These are phyloP conservation scores for Spilogale gracilis DNA, from an alignment of 2,113 vertebrate species.

Conservation along the genomic window DNA sequence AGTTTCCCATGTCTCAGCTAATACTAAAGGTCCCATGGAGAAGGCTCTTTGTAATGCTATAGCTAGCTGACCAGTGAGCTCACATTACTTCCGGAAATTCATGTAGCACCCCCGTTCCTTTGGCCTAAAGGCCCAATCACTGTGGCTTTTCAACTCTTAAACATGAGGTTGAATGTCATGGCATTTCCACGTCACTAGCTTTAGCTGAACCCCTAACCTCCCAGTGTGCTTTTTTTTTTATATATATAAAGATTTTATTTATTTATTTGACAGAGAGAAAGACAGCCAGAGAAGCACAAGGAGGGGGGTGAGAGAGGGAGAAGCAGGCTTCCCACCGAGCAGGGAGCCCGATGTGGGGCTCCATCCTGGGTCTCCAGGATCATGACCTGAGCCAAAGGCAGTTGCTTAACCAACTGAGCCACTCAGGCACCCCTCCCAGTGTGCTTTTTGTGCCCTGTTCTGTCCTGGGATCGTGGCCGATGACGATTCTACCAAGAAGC, in stretches of 20 bases:
- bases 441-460: not conserved
- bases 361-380: no score
- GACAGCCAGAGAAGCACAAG: no score
- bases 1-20: not conserved
- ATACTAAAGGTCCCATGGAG: not conserved
- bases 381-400: no score
- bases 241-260: no score
- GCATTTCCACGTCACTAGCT: not conserved
- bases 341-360: no score
- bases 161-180: not conserved
- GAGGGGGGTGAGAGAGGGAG: no score
- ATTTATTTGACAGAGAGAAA: no score
- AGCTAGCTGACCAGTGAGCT: not conserved
- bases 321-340: no score
- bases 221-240: not conserved
- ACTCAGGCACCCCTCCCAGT: not conserved
- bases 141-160: not conserved
- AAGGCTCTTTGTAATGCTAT: not conserved
- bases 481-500: not conserved
- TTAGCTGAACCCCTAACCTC: not conserved
- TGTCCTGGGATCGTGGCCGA: not conserved
- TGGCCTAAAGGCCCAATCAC: not conserved
- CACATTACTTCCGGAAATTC: not conserved
- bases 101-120: not conserved
- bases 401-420: no score